Evolutionary conservation across 2,888 invertebrate genomes (phyloP), one percentile per base, ranked within the genome.

Genomic region (Caenorhabditis becei): DNA sequence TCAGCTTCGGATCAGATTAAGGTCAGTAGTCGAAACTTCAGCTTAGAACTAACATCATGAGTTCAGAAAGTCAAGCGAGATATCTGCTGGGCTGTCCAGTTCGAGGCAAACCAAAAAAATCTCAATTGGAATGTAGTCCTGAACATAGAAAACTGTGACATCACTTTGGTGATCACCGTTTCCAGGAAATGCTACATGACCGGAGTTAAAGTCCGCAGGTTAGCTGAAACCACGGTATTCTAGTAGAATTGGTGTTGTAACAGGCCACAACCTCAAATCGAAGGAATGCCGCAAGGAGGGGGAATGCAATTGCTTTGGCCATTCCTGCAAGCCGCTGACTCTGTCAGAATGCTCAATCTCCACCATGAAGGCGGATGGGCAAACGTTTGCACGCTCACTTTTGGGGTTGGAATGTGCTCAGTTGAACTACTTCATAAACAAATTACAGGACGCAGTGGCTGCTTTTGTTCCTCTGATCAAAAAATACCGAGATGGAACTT

Each of bases 201-300:
- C 8, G 70, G 70, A 18, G 61, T 70, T 11, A 32, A 70, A 61
- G 41, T 70, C 16, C 28, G 61, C 18, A 35, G 49, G 70, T 70
- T 18, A 35, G n/a, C n/a, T n/a, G n/a, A n/a, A n/a, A n/a, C n/a
- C n/a, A n/a, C n/a, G n/a, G n/a, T n/a, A 23, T 16, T 54, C 28
- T 28, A 28, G 28, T 18, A 54, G 58, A 20, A 2, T 35, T 18
- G 11, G 2, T 37, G n/a, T 0, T n/a, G n/a, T n/a, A n/a, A n/a
- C 37, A 59, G 70, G 35, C 51, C 32, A 0, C 51, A 24, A 49
- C 24, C 11, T 0, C 35, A 24, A 4, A 37, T 67, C 28, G 56
- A 49, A 0, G 70, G 70, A 2, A n/a, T 61, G 3, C 5, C n/a
- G n/a, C n/a, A n/a, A n/a, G n/a, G n/a, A n/a, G 56, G 35, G 0